These are phyloP conservation scores for Apamea anceps DNA, from an alignment of 2,888 invertebrate species.

Conservation along the genomic window DNA sequence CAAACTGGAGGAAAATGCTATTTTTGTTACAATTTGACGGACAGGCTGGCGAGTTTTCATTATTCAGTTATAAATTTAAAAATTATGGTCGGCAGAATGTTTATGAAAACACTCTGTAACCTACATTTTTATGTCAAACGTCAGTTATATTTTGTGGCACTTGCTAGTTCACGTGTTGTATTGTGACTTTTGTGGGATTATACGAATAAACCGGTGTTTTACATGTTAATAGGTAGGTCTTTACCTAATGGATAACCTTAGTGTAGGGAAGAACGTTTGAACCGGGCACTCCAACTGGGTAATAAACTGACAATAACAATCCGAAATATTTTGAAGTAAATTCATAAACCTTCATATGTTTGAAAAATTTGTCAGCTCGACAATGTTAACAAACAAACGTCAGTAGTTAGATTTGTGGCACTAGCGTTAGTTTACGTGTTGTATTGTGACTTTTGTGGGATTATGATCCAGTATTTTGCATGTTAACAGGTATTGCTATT, in stretches of 20 bases:
- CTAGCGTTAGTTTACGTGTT: no score
- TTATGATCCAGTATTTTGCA: no score
- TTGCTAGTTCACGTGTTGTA: background rate
- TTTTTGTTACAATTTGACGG: conserved; percentile 29
- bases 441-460: no score
- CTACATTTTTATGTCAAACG: conserved; percentile 24
- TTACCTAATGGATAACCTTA: background rate
- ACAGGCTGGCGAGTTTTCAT: conserved; percentile 13
- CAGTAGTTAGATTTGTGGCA: no score
- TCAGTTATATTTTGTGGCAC: conserved; percentile 2
- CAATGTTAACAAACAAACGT: background rate
- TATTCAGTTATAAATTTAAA: conserved; percentile 33
- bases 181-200: background rate
- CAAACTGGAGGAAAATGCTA: background rate
- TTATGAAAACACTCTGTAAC: conserved; percentile 28
- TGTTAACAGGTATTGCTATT: no score
- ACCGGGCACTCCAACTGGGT: background rate
- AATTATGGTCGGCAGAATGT: conserved; percentile 10
- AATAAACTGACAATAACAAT: background rate
- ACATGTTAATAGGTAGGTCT: background rate
- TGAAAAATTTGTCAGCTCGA: background rate
- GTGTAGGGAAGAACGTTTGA: background rate
- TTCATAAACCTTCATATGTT: background rate
- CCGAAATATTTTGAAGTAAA: background rate
- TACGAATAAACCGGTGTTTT: background rate